Evolutionary conservation across 2,113 vertebrate species (phyloP).

Genomic region (Brachypodius melanocephalos): DNA sequence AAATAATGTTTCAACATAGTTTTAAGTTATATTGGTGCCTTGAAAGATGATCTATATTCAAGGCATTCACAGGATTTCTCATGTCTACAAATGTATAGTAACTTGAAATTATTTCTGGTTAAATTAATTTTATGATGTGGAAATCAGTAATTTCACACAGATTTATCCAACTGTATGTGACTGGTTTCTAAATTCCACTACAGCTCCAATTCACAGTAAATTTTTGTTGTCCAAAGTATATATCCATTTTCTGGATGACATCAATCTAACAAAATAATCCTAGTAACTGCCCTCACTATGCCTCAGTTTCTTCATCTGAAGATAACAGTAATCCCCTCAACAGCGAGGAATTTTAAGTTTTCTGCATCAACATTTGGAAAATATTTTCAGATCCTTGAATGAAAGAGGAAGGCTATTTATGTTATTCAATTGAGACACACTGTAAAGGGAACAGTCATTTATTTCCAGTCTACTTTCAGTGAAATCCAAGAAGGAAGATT

Average conservation of each 20-base stretch:
- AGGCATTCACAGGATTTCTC: not conserved
- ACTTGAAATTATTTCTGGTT: conserved; percentile 24
- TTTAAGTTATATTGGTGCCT: not conserved
- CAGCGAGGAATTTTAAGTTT: not conserved
- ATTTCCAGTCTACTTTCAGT: conserved; percentile 18
- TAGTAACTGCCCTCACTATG: not conserved
- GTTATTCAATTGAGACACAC: not conserved
- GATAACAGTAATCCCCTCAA: not conserved
- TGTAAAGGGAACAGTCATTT: not conserved
- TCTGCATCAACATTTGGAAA: conserved; percentile 2
- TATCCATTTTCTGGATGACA: not conserved
- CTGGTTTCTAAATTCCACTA: not conserved
- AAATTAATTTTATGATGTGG: conserved; percentile 29
- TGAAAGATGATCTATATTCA: not conserved
- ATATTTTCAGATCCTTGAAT: conserved; percentile 5
- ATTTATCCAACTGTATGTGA: not conserved
- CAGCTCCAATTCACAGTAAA: not conserved
- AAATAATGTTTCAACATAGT: not conserved
- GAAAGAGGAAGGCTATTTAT: not conserved
- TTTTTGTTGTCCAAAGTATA: not conserved
- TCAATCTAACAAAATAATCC: not conserved
- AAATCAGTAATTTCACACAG: conserved; percentile 38
- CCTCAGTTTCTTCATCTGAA: conserved; percentile 15
- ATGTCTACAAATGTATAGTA: not conserved
- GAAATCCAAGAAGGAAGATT: conserved; percentile 4